Percentiles rank a stretch among this genome's conserved stretches.
phyloP scores from a whole-genome alignment of 2,888 invertebrate genomes.

The Cosmia trapezina region DNA sequence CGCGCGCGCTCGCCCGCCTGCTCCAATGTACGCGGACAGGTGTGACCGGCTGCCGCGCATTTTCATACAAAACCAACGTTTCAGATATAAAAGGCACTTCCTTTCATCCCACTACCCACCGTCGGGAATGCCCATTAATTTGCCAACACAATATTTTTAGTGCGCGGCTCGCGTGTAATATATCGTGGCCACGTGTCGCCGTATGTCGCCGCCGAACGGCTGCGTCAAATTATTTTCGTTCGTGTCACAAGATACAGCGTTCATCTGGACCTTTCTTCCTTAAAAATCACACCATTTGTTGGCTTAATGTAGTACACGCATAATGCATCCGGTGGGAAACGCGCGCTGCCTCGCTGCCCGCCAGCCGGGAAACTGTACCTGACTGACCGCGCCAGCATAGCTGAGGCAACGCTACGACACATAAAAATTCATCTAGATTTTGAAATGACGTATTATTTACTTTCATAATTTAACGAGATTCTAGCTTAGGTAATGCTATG shows the following conservation, averaged over 20 bases:
- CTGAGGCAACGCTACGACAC: slow-evolving; percentile 10
- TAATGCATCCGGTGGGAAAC: slow-evolving; percentile 83
- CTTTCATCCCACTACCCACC: slow-evolving; percentile 90
- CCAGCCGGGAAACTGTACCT: slow-evolving; percentile 43
- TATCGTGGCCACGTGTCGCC: slow-evolving; percentile 90
- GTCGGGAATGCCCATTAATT: slow-evolving; percentile 91
- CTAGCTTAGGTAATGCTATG: slow-evolving; percentile 37
- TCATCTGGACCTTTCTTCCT: slow-evolving; percentile 90
- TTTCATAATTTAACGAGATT: slow-evolving; percentile 43
- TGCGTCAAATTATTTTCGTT: slow-evolving; percentile 91
- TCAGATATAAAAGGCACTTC: slow-evolving; percentile 90
- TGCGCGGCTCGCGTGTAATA: slow-evolving; percentile 90
- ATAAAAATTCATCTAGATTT: slow-evolving; percentile 18
- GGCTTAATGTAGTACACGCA: slow-evolving; percentile 79
- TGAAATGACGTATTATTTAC: slow-evolving; percentile 39
- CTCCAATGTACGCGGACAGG: slow-evolving; percentile 86
- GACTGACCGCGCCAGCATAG: background rate
- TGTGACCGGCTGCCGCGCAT: slow-evolving; percentile 89
- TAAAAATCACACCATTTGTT: slow-evolving; percentile 87
- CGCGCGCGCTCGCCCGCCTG: slow-evolving; percentile 65
- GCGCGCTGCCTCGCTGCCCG: slow-evolving; percentile 57
- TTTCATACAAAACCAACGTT: slow-evolving; percentile 90
- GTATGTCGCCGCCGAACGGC: slow-evolving; percentile 89
- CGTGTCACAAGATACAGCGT: slow-evolving; percentile 90
- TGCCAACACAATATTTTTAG: slow-evolving; percentile 91